Percentiles rank a stretch among this genome's conserved stretches.
phyloP scores from a whole-genome alignment of 2,888 invertebrate genomes.

The Bimastos eiseni region DNA sequence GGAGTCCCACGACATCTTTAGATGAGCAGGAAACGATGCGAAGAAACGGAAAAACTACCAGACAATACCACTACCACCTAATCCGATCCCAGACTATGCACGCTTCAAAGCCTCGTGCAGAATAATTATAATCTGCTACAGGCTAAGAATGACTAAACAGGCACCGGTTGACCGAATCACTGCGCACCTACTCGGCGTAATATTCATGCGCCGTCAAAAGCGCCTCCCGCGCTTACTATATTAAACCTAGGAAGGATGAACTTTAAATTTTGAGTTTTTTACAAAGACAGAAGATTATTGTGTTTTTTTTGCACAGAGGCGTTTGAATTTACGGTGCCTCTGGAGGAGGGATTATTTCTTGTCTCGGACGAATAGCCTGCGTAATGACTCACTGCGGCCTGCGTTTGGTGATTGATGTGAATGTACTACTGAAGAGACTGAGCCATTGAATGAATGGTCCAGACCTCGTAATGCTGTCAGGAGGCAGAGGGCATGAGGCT shows the following conservation, averaged over 20 bases:
- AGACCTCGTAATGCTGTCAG: too few relatives aligned
- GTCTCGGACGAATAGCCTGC: neutral
- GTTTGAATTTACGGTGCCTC: neutral
- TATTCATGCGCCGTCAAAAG: neutral
- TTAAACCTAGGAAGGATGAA: neutral
- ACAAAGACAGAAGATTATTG: neutral
- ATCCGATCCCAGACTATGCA: neutral
- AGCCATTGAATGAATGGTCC: neutral
- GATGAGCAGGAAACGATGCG: neutral
- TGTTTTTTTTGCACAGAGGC: neutral
- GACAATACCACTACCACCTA: neutral
- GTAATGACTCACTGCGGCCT: neutral
- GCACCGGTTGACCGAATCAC: neutral
- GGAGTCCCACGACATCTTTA: slow-evolving; percentile 37
- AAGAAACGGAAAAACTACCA: neutral
- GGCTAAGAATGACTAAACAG: neutral
- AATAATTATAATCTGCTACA: neutral
- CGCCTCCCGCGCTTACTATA: neutral
- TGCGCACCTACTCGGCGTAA: neutral
- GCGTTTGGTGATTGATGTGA: neutral
- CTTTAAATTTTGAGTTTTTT: neutral
- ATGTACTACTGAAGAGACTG: neutral
- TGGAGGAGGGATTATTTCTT: neutral
- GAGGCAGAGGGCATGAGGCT: too few relatives aligned
- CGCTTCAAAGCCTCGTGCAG: neutral